Evolutionary conservation across 1,140 invertebrate species (phyloP).

Genomic region (Plectrocnemia conspersa): DNA sequence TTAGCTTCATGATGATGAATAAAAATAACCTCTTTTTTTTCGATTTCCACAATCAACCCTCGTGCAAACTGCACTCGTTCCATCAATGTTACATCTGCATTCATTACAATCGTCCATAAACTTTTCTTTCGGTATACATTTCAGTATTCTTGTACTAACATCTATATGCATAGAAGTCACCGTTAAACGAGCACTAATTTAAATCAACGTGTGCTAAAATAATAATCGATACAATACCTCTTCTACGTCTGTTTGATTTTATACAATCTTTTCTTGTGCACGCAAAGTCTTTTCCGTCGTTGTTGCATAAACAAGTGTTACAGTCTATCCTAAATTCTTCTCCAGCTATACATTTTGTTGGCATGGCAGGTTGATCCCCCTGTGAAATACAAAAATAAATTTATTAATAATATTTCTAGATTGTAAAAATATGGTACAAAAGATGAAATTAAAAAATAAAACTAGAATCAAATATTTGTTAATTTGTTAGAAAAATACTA

Average conservation of each 20-base stretch:
- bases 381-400: too few relatives aligned
- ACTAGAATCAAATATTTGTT: too few relatives aligned
- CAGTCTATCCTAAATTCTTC: slow-evolving; percentile 49
- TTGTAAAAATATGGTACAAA: too few relatives aligned
- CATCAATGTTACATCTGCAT: slow-evolving; percentile 48
- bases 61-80: slow-evolving; percentile 31
- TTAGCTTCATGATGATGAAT: too few relatives aligned
- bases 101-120: slow-evolving; percentile 49
- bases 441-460: too few relatives aligned
- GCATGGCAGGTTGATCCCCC: slow-evolving; percentile 39
- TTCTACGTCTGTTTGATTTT: slow-evolving; percentile 39
- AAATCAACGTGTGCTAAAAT: not conserved
- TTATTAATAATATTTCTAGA: too few relatives aligned
- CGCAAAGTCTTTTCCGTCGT: slow-evolving; percentile 45
- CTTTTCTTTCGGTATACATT: slow-evolving; percentile 43
- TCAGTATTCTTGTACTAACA: not conserved
- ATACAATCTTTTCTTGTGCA: slow-evolving; percentile 46
- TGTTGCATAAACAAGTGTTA: slow-evolving; percentile 49
- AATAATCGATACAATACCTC: too few relatives aligned
- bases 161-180: not conserved
- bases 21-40: too few relatives aligned
- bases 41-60: too few relatives aligned
- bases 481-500: too few relatives aligned
- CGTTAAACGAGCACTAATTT: not conserved
- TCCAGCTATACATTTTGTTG: slow-evolving; percentile 43